phyloP scores from a whole-genome alignment of 2,797 vertebrate species.

The Crypturellus tataupa region DNA sequence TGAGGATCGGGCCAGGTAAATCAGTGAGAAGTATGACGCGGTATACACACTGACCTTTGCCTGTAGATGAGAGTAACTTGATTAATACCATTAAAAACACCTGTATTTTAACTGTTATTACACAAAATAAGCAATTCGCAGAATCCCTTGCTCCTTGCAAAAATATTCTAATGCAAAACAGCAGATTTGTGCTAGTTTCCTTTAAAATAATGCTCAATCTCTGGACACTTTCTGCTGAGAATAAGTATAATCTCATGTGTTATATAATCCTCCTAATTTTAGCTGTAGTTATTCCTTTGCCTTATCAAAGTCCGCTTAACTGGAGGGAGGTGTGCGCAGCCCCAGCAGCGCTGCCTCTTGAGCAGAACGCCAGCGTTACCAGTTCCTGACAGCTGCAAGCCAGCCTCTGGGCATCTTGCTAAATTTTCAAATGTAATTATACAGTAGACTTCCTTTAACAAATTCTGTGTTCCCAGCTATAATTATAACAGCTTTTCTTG shows the following conservation, averaged over 20 bases:
- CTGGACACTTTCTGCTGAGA: background rate
- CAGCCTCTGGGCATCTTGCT: slow-evolving; percentile 85
- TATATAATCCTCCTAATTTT: slow-evolving; percentile 17
- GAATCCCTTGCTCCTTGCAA: background rate
- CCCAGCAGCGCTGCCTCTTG: slow-evolving; percentile 61
- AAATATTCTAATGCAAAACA: background rate
- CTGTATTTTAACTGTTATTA: background rate
- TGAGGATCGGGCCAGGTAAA: background rate
- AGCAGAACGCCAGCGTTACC: slow-evolving; percentile 75
- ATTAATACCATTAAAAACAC: background rate
- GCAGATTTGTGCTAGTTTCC: background rate
- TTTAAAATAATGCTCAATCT: background rate
- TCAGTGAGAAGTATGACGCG: background rate
- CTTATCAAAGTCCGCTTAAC: slow-evolving; percentile 19
- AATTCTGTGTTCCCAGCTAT: slow-evolving; percentile 81
- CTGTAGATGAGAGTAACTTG: background rate
- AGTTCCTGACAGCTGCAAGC: slow-evolving; percentile 84
- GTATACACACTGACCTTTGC: background rate
- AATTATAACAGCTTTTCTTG: slow-evolving; percentile 83
- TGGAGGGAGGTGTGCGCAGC: slow-evolving; percentile 46
- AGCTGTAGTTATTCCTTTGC: slow-evolving; percentile 34
- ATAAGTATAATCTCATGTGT: background rate
- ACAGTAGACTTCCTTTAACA: slow-evolving; percentile 86
- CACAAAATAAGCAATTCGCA: background rate
- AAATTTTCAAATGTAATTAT: slow-evolving; percentile 87